Evolutionary conservation across 1,140 invertebrate genomes (phyloP).

Genomic region (Rhynchophorus ferrugineus): DNA sequence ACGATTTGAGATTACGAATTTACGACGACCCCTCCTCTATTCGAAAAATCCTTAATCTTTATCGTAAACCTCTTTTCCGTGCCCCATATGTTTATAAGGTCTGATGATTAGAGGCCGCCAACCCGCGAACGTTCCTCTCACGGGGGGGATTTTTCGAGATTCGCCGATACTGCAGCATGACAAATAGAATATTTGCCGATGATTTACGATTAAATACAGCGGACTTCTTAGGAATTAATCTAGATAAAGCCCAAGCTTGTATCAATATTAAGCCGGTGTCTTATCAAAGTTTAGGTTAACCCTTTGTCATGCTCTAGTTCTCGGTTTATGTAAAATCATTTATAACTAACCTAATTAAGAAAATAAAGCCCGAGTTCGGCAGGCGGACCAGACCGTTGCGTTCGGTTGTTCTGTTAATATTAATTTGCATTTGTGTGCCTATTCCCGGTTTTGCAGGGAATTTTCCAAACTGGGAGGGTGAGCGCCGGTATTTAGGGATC

Average conservation of each 20-base stretch:
- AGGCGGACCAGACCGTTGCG: conserved; percentile 5
- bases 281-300: conserved; percentile 4
- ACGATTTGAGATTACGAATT: no score
- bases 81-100: no score
- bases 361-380: conserved; percentile 15
- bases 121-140: no score
- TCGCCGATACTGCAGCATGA: no score
- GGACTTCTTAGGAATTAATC: background rate
- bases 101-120: no score
- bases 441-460: conserved; percentile 3
- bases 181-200: background rate
- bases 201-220: background rate
- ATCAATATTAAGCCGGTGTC: background rate
- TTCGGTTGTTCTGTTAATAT: conserved; percentile 14
- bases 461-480: conserved; percentile 6
- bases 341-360: conserved; percentile 21
- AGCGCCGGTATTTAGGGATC: background rate
- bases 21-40: no score
- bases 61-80: no score
- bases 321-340: conserved; percentile 21
- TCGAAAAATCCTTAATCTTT: no score
- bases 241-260: background rate
- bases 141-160: no score
- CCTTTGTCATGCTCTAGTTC: conserved; percentile 18
- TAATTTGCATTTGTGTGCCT: conserved; percentile 15